Evolutionary conservation across 2,888 invertebrate species (phyloP), one percentile per base, ranked within the genome.

Genomic region (Tinea trinotella): DNA sequence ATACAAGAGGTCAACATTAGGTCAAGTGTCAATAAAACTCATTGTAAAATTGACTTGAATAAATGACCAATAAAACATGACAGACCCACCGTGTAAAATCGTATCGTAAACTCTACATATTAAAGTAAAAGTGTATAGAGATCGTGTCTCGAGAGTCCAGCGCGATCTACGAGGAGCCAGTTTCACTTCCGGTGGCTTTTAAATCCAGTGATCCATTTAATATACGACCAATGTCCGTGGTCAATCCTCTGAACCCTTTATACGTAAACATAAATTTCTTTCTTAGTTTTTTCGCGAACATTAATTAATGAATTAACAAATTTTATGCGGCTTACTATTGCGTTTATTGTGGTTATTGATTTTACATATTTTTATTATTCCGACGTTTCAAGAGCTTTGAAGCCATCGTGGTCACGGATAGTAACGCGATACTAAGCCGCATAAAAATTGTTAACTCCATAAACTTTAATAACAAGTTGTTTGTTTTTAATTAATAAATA

Each of bases 161-260:
- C 35, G 34, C 22, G 36, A 19, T 30, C 64, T 62, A 61, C 60
- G 61, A 56, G 61, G 19, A 60, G 60, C 65, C 59, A 62, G 67
- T 74, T 74, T 71, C 70, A 68, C 70, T 73, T 74, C 74, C 74
- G 67, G 67, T 63, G 61, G 53, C 53, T 40, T 20, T 48, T 54
- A 48, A 54, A 44, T 44, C 46, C 40, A 34, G 12, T 19, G 22
- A 18, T 13, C 40, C 53, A n/a, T 20, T 53, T 36, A 12, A 53
- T 40, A 53, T 53, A 53, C 36, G 40, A 40, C 53, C 53, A 40
- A 53, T 53, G 40, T 53, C 53, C 53, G 53, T 3, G n/a, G n/a
- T 10, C 24, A 50, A 24, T 50, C 12, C 18, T 1, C 40, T 2
- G 15, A 12, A n/a, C n/a, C 40, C 7, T 4, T 6, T 13, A 4